These are phyloP conservation scores for Bombus fervidus DNA, from an alignment of 1,140 invertebrate species.

Conservation along the genomic window DNA sequence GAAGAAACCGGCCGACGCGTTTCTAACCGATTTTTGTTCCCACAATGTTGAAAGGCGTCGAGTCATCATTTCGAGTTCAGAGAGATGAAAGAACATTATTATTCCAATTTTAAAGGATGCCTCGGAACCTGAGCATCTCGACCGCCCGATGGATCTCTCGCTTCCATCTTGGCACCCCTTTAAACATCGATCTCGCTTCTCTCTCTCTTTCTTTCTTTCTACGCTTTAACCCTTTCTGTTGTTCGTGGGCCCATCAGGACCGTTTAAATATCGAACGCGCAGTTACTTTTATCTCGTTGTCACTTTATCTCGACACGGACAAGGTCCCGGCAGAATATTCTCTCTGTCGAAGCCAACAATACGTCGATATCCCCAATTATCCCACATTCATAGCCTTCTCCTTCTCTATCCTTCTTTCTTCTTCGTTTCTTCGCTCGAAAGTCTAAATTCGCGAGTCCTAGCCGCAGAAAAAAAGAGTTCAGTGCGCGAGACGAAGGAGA, in stretches of 20 bases:
- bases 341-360: neutral
- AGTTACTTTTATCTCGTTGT: slow-evolving; percentile 70
- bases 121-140: slow-evolving; percentile 59
- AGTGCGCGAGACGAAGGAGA: neutral
- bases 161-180: slow-evolving; percentile 67
- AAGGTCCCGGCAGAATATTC: neutral
- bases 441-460: neutral
- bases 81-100: slow-evolving; percentile 81
- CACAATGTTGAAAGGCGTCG: slow-evolving; percentile 81
- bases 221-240: slow-evolving; percentile 6
- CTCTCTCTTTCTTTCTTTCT: neutral
- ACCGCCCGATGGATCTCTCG: slow-evolving; percentile 71
- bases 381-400: neutral
- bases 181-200: slow-evolving; percentile 46
- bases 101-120: slow-evolving; percentile 82
- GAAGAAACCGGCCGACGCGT: slow-evolving; percentile 66
- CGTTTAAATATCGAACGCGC: slow-evolving; percentile 77
- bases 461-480: too few species aligned
- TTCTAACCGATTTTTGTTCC: slow-evolving; percentile 79
- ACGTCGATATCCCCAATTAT: slow-evolving; percentile 1
- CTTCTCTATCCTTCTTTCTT: neutral
- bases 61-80: slow-evolving; percentile 80
- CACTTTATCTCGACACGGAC: slow-evolving; percentile 9
- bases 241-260: slow-evolving; percentile 27
- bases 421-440: neutral